phyloP scores from a whole-genome alignment of 1,140 invertebrate genomes.

The Temnothorax curvispinosus region DNA sequence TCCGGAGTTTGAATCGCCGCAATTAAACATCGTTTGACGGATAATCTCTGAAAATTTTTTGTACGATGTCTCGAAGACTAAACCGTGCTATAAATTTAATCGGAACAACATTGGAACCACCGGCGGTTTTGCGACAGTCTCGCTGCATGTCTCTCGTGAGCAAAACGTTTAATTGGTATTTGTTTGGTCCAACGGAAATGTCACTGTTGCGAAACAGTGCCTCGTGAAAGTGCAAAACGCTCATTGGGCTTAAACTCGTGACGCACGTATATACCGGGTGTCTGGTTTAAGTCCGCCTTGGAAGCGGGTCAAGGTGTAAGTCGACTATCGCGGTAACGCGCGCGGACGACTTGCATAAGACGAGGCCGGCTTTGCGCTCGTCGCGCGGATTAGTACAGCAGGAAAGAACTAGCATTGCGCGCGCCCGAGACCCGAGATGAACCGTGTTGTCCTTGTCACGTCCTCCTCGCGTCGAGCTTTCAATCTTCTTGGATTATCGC shows the following conservation, averaged over 20 bases:
- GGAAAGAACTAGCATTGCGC: slow-evolving; percentile 34
- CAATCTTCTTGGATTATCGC: slow-evolving; percentile 10
- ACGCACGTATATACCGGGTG: slow-evolving; percentile 61
- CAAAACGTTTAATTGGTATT: slow-evolving; percentile 60
- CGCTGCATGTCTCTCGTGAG: slow-evolving; percentile 18
- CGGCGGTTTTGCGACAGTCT: slow-evolving; percentile 39
- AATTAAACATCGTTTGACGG: background rate
- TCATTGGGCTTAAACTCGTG: slow-evolving; percentile 46
- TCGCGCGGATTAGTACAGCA: slow-evolving; percentile 28
- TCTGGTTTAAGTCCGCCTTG: slow-evolving; percentile 44
- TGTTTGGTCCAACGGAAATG: slow-evolving; percentile 35
- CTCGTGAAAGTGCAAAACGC: slow-evolving; percentile 63
- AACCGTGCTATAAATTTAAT: slow-evolving; percentile 49
- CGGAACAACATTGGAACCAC: slow-evolving; percentile 11
- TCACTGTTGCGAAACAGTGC: slow-evolving; percentile 57
- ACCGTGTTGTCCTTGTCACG: background rate
- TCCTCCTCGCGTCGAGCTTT: background rate
- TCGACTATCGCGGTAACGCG: slow-evolving; percentile 15
- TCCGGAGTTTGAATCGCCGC: background rate
- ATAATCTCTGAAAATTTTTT: slow-evolving; percentile 25
- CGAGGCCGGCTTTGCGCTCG: slow-evolving; percentile 21
- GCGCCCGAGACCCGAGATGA: slow-evolving; percentile 15
- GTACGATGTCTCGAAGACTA: slow-evolving; percentile 34
- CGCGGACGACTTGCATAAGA: slow-evolving; percentile 41
- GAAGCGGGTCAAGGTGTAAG: slow-evolving; percentile 66